Evolutionary conservation across 2,113 vertebrate species (phyloP), one percentile per base, ranked within the genome.

Genomic region (Salminus brasiliensis): DNA sequence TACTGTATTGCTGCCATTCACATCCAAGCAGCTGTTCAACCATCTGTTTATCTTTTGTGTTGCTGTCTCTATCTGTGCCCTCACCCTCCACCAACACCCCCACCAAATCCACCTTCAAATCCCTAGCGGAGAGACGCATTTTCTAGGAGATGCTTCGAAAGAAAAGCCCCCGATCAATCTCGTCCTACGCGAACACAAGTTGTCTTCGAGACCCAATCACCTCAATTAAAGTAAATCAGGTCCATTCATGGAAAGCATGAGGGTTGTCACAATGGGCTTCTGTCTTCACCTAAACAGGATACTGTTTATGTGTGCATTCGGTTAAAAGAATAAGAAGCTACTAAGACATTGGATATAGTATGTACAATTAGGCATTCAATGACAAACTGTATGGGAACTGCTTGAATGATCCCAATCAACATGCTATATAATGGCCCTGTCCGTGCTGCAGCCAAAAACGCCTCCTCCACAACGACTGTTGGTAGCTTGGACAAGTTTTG

Each of bases 1-100:
- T 82, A 73, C 65, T 78, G 70, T 78, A 74, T 27, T 59, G 45
- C 63, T 29, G n/a, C 70, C 39, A 74, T 82, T 82, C 81, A 78
- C 23, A 47, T 25, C 52, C 67, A 49, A 67, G 63, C 75, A 79
- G 81, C 74, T 79, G 76, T 83, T 34, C 62, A 66, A 53, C 72
- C 81, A 83, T 66, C 81, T 79, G 81, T 55, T 29, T 63, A 29
- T 34, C 60, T 21, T 66, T 78, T 80, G 65, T 59, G 30, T 62
- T 21, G n/a, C 62, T 16, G 32, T 62, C 62, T 67, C 49, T 70
- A 23, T 47, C 2, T 41, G 7, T 11, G 49, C 36, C 12, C 41
- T 53, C 57, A 39, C 71, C 9, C 53, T n/a, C 21, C 21, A 21
- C 36, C 57, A 49, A 57, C 66, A 59, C 41, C 12, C 18, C 16